phyloP scores from a whole-genome alignment of 2,113 vertebrate genomes.

The Tachycineta bicolor region DNA sequence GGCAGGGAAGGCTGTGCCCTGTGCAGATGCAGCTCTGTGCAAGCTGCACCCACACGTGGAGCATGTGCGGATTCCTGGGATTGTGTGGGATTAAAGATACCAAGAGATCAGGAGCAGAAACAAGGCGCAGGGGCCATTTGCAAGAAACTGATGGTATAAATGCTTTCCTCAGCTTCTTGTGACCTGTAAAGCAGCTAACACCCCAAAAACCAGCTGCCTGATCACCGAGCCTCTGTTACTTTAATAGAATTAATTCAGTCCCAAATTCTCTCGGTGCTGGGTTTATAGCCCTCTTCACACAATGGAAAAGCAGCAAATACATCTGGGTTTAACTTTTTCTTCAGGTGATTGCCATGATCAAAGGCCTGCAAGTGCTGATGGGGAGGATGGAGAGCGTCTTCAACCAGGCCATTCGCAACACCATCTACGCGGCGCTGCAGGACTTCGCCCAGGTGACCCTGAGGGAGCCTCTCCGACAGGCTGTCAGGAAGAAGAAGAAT shows the following conservation, averaged over 20 bases:
- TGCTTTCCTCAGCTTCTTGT: not conserved
- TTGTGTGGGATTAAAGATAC: not conserved
- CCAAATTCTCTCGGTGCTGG: not conserved
- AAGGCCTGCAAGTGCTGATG: slow-evolving; percentile 98
- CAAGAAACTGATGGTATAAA: not conserved
- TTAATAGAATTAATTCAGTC: not conserved
- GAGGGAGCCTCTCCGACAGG: slow-evolving; percentile 93
- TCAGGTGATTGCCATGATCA: slow-evolving; percentile 97
- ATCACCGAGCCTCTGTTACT: not conserved
- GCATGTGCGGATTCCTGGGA: not conserved
- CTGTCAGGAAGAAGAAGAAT: slow-evolving; percentile 97
- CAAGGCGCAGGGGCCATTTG: not conserved
- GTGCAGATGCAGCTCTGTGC: not conserved
- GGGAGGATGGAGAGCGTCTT: slow-evolving; percentile 98
- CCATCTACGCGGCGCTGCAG: slow-evolving; percentile 97
- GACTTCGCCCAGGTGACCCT: slow-evolving; percentile 97
- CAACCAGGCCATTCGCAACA: slow-evolving; percentile 98
- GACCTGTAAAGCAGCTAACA: not conserved
- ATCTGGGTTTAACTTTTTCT: not conserved
- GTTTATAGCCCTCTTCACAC: not conserved
- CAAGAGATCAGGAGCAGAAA: not conserved
- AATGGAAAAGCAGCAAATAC: not conserved
- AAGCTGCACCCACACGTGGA: not conserved
- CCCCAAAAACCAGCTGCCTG: not conserved
- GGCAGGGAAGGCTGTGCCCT: not conserved